Conservation (phyloP, 1,140 invertebrate species). For the Paraescarpia echinospica region DNA sequence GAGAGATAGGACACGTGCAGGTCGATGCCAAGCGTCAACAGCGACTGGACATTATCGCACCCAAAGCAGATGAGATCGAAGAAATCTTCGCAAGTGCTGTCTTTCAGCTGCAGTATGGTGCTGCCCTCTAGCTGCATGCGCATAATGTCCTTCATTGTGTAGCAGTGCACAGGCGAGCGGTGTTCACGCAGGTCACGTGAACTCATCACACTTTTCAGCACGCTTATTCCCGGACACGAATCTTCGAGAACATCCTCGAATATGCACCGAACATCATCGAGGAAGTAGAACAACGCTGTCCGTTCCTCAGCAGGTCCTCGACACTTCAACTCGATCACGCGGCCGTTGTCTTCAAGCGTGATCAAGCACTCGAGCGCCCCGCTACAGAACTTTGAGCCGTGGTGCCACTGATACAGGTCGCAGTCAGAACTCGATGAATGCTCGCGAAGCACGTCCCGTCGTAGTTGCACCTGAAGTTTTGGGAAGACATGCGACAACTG, state of each 20-base stretch:
- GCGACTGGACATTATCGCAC: slow-evolving; percentile 58
- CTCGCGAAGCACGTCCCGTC: slow-evolving; percentile 64
- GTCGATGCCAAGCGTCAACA: slow-evolving; percentile 59
- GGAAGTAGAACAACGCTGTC: slow-evolving; percentile 67
- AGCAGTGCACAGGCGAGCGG: slow-evolving; percentile 63
- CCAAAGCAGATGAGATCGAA: slow-evolving; percentile 72
- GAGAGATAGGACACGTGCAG: slow-evolving; percentile 62
- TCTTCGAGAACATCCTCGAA: slow-evolving; percentile 69
- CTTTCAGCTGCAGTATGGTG: slow-evolving; percentile 51
- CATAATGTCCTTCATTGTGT: slow-evolving; percentile 67
- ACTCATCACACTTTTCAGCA: slow-evolving; percentile 71
- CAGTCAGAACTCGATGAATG: slow-evolving; percentile 60
- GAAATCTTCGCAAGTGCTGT: slow-evolving; percentile 68
- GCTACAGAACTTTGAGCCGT: slow-evolving; percentile 76
- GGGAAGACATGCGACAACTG: slow-evolving; percentile 71
- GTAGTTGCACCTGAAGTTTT: slow-evolving; percentile 72
- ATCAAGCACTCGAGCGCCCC: slow-evolving; percentile 74
- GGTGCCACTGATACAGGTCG: slow-evolving; percentile 79
- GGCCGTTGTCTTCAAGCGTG: slow-evolving; percentile 67
- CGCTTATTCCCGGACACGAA: slow-evolving; percentile 69
- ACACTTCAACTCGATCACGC: slow-evolving; percentile 68
- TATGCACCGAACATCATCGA: slow-evolving; percentile 74
- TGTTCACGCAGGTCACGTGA: slow-evolving; percentile 63
- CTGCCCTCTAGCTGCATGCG: slow-evolving; percentile 60
- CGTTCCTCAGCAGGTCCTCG: slow-evolving; percentile 64